Conservation (phyloP, 2,888 invertebrate genomes). For the Leucozona laternaria region DNA sequence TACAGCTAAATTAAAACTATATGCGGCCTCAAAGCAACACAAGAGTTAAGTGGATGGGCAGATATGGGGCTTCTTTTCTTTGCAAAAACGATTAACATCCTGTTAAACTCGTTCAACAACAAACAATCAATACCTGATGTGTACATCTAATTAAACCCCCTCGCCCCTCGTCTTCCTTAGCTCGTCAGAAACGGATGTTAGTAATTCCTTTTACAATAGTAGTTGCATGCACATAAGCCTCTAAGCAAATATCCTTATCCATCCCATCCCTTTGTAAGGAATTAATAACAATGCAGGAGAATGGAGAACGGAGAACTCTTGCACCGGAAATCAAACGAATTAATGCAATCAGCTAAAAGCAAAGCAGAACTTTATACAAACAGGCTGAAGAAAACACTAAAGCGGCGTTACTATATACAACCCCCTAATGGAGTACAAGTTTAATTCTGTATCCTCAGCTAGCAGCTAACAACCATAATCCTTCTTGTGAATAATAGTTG, state of each 20-base stretch:
- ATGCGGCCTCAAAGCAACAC: conserved; percentile 1
- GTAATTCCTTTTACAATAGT: conserved; percentile 69
- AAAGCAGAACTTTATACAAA: conserved; percentile 55
- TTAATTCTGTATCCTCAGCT: conserved; percentile 20
- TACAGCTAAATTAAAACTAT: not conserved
- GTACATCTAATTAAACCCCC: conserved; percentile 67
- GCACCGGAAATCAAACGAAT: conserved; percentile 74
- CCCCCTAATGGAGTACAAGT: conserved; percentile 16
- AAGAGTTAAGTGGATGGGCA: conserved; percentile 2
- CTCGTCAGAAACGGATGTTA: conserved; percentile 60
- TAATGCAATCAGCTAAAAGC: conserved; percentile 74
- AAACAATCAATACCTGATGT: conserved; percentile 65
- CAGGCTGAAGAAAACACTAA: not conserved
- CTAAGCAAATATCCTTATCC: conserved; percentile 61
- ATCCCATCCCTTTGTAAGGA: conserved; percentile 66
- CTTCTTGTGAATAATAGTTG: conserved; percentile 70
- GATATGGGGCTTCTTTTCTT: not conserved
- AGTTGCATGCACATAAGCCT: conserved; percentile 61
- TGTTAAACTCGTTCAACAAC: conserved; percentile 27
- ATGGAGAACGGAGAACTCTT: no score
- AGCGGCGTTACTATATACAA: not conserved
- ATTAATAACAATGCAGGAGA: conserved; percentile 76
- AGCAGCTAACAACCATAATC: conserved; percentile 66
- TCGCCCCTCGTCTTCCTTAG: not conserved
- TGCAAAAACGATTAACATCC: conserved; percentile 46